Base-by-base conservation (phyloP, 2,888 invertebrate species). In the Uloborus plumipes region DNA sequence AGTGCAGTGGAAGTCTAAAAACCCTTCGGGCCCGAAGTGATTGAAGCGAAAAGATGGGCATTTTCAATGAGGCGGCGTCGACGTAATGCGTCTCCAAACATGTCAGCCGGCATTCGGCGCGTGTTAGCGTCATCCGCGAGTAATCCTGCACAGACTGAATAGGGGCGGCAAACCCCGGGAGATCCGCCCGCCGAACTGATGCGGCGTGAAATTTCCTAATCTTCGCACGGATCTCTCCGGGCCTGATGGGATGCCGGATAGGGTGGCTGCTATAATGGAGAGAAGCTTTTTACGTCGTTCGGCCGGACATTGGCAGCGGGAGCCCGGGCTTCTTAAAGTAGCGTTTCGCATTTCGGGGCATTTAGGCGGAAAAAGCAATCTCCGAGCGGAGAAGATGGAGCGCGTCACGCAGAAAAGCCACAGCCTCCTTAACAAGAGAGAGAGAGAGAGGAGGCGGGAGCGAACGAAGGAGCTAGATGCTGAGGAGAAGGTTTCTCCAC, bases 181-280 rank as follows among this genome's bases (percentile, higher is more conserved):
- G 71, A 61, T 58, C 71, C 31, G 22, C 62, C 78, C 71, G 72
- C 62, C 62, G 80, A 74, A 74, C 69, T 72, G 83, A 83, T 77
- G 77, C 70, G 83, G 83, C 83, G 83, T 83, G 77, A 83, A 83
- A 83, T 83, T 77, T 78, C 83, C 77, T 83, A 83, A 83, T 83
- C 83, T 83, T 47, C 72, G 72, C 77, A 49, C 51, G 76, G 39
- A 39, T 39, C 69, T 74, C 70, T 51, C 53, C 61, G 55, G 51
- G 50, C 26, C 81, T 83, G 82, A 83, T 77, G 82, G 72, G 82
- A 74, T 76, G 64, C 64, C 39, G n/a, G 78, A 78, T 71, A 72
- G 72, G 79, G 65, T 75, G 70, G 62, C 74, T 70, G 81, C 39
- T 81, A 81, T 81, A 81, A 81, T 75, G 75, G 65, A 49, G 69